These are phyloP conservation scores for Mormyrops attenuatus DNA, from an alignment of 2,797 vertebrate species.

Conservation along the genomic window DNA sequence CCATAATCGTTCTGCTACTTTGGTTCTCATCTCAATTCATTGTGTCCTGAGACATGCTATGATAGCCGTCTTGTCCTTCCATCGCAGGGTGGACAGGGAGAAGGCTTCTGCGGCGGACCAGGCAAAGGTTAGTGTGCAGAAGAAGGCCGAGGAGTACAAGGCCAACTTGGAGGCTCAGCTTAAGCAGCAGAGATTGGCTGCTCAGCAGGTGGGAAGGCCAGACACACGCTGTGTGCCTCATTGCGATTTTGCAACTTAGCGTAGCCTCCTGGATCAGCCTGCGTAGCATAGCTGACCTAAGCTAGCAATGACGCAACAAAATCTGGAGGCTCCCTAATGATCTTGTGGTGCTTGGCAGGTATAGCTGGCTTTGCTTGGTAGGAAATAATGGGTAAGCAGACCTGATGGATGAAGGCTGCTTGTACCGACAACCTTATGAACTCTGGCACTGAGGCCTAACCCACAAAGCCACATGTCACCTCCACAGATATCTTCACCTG, in stretches of 20 bases:
- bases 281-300: neutral
- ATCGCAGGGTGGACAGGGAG: conserved; percentile 85
- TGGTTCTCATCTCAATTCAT: neutral
- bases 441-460: neutral
- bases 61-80: neutral
- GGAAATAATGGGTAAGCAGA: neutral
- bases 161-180: conserved; percentile 81
- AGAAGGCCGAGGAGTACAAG: conserved; percentile 78
- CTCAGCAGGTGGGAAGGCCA: conserved; percentile 73
- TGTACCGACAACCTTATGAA: neutral
- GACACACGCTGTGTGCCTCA: conserved; percentile 21
- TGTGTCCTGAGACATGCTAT: neutral
- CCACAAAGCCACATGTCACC: neutral
- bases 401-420: neutral
- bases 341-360: neutral
- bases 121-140: conserved; percentile 75
- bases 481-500: neutral
- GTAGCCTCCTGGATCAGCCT: conserved; percentile 1
- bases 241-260: conserved; percentile 15
- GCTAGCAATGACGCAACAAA: neutral
- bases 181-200: conserved; percentile 79
- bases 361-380: neutral
- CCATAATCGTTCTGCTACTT: neutral
- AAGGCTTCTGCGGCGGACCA: conserved; percentile 86
- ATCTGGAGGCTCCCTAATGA: neutral